Evolutionary conservation across 2,113 vertebrate species (phyloP).

Genomic region (Mirza zaza): DNA sequence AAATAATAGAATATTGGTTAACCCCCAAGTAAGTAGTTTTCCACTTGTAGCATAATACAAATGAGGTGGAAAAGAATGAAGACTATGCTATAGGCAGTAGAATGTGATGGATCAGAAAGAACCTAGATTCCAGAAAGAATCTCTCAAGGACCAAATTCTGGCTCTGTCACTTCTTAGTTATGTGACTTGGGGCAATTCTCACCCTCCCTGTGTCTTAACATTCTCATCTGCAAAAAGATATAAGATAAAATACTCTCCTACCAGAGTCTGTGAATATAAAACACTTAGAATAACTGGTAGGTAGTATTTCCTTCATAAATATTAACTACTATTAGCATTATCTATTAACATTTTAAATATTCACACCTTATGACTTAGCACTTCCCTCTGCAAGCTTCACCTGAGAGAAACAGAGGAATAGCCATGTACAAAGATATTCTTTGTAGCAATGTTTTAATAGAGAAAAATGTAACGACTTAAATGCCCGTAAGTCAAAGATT

Average conservation of each 20-base stretch:
- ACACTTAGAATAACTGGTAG: background rate
- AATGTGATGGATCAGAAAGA: background rate
- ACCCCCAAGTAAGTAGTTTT: background rate
- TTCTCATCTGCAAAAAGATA: background rate
- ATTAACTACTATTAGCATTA: background rate
- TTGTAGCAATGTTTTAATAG: background rate
- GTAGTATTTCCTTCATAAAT: background rate
- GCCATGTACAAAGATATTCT: background rate
- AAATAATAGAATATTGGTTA: background rate
- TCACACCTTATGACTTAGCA: background rate
- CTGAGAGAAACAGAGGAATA: background rate
- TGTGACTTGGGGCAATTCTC: background rate
- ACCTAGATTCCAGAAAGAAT: background rate
- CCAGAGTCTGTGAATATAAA: background rate
- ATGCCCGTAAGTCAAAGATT: background rate
- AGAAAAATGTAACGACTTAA: background rate
- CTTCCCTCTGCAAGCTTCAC: background rate
- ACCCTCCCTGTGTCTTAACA: background rate
- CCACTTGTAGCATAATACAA: background rate
- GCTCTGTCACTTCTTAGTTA: background rate
- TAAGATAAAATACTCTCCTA: background rate
- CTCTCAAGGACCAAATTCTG: background rate
- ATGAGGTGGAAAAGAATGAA: background rate
- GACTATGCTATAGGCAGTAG: background rate
- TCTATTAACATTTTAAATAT: background rate